Conservation (phyloP, 2,113 vertebrate species). For the Emydocephalus ijimae region DNA sequence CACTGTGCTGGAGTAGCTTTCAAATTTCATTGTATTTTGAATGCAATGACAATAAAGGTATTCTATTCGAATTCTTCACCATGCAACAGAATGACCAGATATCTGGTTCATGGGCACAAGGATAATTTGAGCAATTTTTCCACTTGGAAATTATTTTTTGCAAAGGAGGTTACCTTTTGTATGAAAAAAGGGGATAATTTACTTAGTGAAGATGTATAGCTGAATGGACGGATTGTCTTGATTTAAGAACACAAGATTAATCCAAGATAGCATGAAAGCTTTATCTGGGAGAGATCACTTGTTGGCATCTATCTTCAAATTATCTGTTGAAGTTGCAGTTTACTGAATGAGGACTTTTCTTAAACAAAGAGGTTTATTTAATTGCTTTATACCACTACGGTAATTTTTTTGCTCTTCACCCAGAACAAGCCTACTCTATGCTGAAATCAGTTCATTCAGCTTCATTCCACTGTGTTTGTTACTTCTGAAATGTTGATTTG, state of each 20-base stretch:
- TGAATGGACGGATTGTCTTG: background rate
- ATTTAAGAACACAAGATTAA: background rate
- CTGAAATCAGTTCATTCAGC: background rate
- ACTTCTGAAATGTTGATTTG: constrained; percentile 2
- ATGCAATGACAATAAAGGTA: too few relatives aligned
- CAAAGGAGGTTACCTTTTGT: background rate
- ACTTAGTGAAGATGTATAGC: background rate
- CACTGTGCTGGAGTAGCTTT: too few relatives aligned
- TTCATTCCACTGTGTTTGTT: background rate
- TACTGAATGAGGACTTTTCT: background rate
- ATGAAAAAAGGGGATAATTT: background rate
- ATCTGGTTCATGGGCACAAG: background rate
- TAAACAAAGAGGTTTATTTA: background rate
- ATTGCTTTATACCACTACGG: background rate
- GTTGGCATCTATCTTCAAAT: background rate
- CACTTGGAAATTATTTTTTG: background rate
- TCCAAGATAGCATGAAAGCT: background rate
- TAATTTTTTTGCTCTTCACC: background rate
- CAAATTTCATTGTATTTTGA: too few relatives aligned
- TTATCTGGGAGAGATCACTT: background rate
- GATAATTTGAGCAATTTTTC: background rate
- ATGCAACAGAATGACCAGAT: background rate
- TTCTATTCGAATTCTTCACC: background rate
- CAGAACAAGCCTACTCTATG: background rate
- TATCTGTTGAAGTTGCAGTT: background rate